A percentile compares a stretch with the other conserved stretches of the same genome.
phyloP scores from a whole-genome alignment of 2,888 invertebrate genomes.

The Parnassius orleans region DNA sequence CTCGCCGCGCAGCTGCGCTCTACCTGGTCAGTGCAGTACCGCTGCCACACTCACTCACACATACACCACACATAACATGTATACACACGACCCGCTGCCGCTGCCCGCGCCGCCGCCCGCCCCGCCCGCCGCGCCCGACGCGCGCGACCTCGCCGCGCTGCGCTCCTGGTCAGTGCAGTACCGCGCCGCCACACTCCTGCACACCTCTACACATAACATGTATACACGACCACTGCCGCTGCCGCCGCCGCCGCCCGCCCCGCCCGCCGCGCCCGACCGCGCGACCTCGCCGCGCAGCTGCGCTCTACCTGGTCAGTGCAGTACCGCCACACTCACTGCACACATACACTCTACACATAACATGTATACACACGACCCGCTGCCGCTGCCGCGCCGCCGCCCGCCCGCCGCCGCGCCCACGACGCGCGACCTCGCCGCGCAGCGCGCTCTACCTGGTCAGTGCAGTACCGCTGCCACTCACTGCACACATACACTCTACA shows the following conservation, averaged over 20 bases:
- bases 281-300: constrained; percentile 81
- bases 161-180: no score
- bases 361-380: constrained; percentile 45
- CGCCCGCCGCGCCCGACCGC: constrained; percentile 22
- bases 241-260: constrained; percentile 35
- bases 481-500: background rate
- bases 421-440: constrained; percentile 36
- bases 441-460: constrained; percentile 67
- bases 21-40: constrained; percentile 59
- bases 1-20: constrained; percentile 47
- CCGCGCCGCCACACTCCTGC: no score
- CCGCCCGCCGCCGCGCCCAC: constrained; percentile 42
- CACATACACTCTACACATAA: no score
- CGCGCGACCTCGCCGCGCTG: constrained; percentile 47
- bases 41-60: background rate
- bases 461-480: background rate
- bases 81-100: no score
- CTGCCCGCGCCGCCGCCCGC: no score
- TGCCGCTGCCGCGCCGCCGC: constrained; percentile 39
- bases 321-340: no score
- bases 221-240: constrained; percentile 53
- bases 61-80: no score
- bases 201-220: no score
- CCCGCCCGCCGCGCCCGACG: background rate
- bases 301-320: no score